Base-by-base conservation (phyloP, 2,888 invertebrate species). In the Euclidia mi region DNA sequence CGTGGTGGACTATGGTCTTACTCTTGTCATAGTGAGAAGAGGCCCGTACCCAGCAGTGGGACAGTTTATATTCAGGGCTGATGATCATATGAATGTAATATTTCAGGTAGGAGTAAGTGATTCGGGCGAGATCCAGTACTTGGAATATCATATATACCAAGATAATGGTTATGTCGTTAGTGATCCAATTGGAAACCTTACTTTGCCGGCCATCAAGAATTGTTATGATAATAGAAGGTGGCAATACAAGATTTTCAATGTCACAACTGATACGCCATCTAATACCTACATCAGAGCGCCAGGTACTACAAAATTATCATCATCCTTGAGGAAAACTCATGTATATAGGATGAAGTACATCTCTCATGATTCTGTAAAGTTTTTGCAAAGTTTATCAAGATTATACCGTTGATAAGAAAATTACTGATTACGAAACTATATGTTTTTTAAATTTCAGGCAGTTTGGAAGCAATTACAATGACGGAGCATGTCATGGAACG, bases 241-340 rank as follows among this genome's bases (percentile, higher is more conserved):
- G 91, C 84, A 86, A 25, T 84, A 75, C 29, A 90, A 85, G 49
- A 44, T 84, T 3, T 92, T 90, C 57, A 92, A 94, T 12, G 93
- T 93, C 0, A 87, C 79, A 10, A 97, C 97, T 0, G 97, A 97
- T 71, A 94, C 95, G 12, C 90, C 96, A 1, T 90, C 95, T 0
- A 96, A 96, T 71, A 96, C 96, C 0, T 96, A 88, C 72, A 94
- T 95, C 53, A 90, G 97, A 84, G 95, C 96, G 12, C 97, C 97
- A 75, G 97, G 97, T 96, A 49, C 11, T 28, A 31, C 41, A 12
- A 20, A 20, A 20, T 20, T 1, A 4, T 31, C 14, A 31, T 31
- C 11, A 44, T n/a, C n/a, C n/a, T n/a, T n/a, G n/a, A n/a, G n/a
- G n/a, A n/a, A n/a, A n/a, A n/a, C n/a, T n/a, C n/a, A n/a, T n/a